These are phyloP conservation scores for Drosophila hamatofila DNA, from an alignment of 2,888 invertebrate genomes.

Conservation along the genomic window DNA sequence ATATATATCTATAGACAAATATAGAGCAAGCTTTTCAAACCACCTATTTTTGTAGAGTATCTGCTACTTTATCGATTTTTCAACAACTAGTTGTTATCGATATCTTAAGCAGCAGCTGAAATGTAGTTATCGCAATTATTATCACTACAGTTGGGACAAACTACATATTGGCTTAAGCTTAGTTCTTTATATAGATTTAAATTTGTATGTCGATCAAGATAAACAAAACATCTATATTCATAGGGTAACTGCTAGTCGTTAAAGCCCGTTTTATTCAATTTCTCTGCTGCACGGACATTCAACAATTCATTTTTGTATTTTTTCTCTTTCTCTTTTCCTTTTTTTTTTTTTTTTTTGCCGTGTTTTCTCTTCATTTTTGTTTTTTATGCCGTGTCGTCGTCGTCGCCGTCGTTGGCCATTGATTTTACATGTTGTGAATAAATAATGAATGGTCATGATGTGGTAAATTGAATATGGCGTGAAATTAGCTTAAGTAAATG, in stretches of 20 bases:
- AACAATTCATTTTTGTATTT: constrained; percentile 75
- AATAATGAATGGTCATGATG: constrained; percentile 83
- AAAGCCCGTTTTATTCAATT: background rate
- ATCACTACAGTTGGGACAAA: background rate
- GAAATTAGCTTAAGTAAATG: constrained; percentile 84
- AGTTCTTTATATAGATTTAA: background rate
- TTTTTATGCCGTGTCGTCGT: constrained; percentile 25
- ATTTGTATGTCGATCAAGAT: background rate
- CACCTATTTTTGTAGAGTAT: no score
- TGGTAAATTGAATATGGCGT: constrained; percentile 83
- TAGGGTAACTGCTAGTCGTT: constrained; percentile 12
- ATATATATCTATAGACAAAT: no score
- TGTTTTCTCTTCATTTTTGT: constrained; percentile 13
- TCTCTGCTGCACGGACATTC: constrained; percentile 45
- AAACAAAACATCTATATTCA: background rate
- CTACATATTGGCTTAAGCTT: background rate
- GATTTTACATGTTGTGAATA: constrained; percentile 84
- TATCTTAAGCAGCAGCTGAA: no score
- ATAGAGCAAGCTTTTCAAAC: no score
- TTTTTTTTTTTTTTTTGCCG: constrained; percentile 42
- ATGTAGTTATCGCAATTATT: no score
- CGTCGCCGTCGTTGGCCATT: constrained; percentile 60
- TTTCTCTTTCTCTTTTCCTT: constrained; percentile 9
- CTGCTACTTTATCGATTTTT: no score
- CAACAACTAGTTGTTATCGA: no score